A percentile compares a stretch with the other conserved stretches of the same genome.
These are phyloP conservation scores for Podarcis siculus DNA, from an alignment of 2,797 vertebrate genomes.

Conservation along the genomic window DNA sequence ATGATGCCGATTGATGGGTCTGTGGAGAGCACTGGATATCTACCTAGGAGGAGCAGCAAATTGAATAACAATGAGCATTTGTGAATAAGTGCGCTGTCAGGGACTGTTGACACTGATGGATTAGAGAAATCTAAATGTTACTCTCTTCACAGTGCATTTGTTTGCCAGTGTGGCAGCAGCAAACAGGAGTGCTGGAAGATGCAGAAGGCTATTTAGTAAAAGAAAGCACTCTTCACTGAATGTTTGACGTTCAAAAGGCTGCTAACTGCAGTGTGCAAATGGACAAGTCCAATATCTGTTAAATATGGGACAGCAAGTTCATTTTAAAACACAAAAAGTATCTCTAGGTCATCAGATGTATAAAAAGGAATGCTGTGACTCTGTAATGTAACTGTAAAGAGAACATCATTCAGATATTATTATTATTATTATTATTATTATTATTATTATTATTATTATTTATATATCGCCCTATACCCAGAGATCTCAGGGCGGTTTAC, in stretches of 20 bases:
- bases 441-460: too few species aligned
- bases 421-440: too few species aligned
- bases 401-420: too few species aligned
- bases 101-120: slow-evolving; percentile 88
- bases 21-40: slow-evolving; percentile 56
- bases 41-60: slow-evolving; percentile 82
- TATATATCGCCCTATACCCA: too few species aligned
- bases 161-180: slow-evolving; percentile 63
- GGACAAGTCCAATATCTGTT: too few species aligned
- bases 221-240: too few species aligned
- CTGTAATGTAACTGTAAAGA: too few species aligned
- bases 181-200: slow-evolving; percentile 61
- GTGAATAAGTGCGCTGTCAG: slow-evolving; percentile 92
- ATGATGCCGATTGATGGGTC: slow-evolving; percentile 72
- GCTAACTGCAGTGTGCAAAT: background rate
- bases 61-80: slow-evolving; percentile 88
- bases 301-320: too few species aligned
- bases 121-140: slow-evolving; percentile 77
- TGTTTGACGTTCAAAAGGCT: background rate
- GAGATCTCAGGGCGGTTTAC: too few species aligned
- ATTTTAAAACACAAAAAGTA: too few species aligned
- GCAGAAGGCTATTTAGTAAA: background rate
- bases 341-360: too few species aligned
- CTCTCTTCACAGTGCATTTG: slow-evolving; percentile 68
- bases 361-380: too few species aligned